Evolutionary conservation across 1,140 invertebrate species (phyloP), one percentile per base, ranked within the genome.

Genomic region (Scaptomyza graminum): DNA sequence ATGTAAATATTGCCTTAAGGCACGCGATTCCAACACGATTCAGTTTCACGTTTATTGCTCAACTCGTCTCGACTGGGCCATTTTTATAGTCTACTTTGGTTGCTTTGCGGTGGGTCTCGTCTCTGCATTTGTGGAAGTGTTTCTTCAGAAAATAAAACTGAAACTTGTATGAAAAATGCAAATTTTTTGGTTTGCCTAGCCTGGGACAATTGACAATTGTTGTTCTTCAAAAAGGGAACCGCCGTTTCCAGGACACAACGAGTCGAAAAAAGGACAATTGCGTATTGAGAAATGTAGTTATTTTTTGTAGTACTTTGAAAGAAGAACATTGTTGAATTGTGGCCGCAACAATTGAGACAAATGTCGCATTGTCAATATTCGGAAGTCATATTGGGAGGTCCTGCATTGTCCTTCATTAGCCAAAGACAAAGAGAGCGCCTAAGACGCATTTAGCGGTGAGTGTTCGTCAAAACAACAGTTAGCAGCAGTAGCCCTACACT

Each of bases 331-430:
- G 18, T 22, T 22, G 18, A 22, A 46, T 56, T 60, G 59, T 16
- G n/a, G 44, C 65, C 47, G 73, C 66, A 66, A 68, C 76, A 74
- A 77, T 72, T 62, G 75, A 74, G 52, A 77, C 82, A 68, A 76
- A 81, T 87, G 72, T 67, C 71, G 69, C 74, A 87, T 74, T 74
- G 70, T 74, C 70, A 61, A 71, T 52, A 39, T 34, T 34, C 31
- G 31, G 65, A 82, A 82, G 82, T 85, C 82, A 85, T 87, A 78
- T 85, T 87, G 83, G 82, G 83, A 88, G 82, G 82, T 87, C 83
- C 82, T 78, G 22, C 55, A 65, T 71, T 68, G 70, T 84, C 59
- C 59, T 69, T 3, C 28, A 57, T 9, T 15, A 9, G 39, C 9
- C 60, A 68, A 56, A 68, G 51, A 28, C 70, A 74, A 64, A n/a